These are phyloP conservation scores for Blennius ocellaris DNA, from an alignment of 2,113 vertebrate genomes.

Conservation along the genomic window DNA sequence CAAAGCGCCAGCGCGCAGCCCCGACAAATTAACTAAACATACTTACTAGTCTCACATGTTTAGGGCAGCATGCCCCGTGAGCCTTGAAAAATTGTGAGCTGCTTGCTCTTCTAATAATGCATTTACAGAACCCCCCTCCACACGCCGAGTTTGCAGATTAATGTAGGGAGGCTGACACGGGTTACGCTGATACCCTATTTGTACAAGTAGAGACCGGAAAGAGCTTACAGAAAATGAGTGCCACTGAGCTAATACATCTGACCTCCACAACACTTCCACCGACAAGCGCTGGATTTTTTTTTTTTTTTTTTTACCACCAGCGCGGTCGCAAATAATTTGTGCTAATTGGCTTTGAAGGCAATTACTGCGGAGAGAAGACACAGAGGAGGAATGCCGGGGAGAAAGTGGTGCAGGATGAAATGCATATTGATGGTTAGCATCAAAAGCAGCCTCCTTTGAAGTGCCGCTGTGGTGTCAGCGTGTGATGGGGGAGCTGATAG, in stretches of 20 bases:
- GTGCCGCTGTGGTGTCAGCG: slow-evolving; percentile 65
- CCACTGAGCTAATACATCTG: slow-evolving; percentile 64
- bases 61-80: slow-evolving; percentile 50
- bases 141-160: slow-evolving; percentile 52
- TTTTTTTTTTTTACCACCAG: slow-evolving; percentile 53
- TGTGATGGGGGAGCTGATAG: slow-evolving; percentile 67
- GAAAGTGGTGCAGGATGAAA: slow-evolving; percentile 68
- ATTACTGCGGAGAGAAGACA: slow-evolving; percentile 68
- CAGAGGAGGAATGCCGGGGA: slow-evolving; percentile 67
- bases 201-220: slow-evolving; percentile 52
- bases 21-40: slow-evolving; percentile 82
- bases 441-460: slow-evolving; percentile 78
- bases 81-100: slow-evolving; percentile 57
- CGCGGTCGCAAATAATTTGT: slow-evolving; percentile 71
- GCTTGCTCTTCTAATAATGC: slow-evolving; percentile 60
- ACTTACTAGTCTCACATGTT: slow-evolving; percentile 72
- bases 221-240: slow-evolving; percentile 61
- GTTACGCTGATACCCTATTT: slow-evolving; percentile 60
- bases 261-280: slow-evolving; percentile 62
- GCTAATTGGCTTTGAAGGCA: slow-evolving; percentile 79
- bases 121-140: slow-evolving; percentile 52
- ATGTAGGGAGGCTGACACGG: slow-evolving; percentile 60
- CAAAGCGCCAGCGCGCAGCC: slow-evolving; percentile 68
- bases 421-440: slow-evolving; percentile 80
- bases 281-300: slow-evolving; percentile 25